phyloP scores from a whole-genome alignment of 2,797 vertebrate genomes.

The Macropodus opercularis region DNA sequence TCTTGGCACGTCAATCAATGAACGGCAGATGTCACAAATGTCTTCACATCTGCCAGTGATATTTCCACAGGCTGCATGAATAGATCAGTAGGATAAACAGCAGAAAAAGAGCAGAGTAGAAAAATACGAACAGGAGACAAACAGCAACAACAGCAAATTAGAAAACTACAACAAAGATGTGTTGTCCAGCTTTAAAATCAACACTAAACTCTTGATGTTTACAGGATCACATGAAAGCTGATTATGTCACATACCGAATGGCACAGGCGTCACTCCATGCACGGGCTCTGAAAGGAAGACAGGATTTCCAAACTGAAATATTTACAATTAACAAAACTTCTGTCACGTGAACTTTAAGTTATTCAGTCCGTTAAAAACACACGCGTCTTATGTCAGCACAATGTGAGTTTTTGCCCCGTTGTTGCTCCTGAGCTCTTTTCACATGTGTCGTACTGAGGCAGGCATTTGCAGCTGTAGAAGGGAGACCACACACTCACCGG shows the following conservation, averaged over 20 bases:
- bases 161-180: background rate
- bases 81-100: background rate
- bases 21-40: rapidly evolving
- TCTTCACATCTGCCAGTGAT: rapidly evolving
- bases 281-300: slow-evolving; percentile 56
- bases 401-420: slow-evolving; percentile 18
- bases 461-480: slow-evolving; percentile 59
- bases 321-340: background rate
- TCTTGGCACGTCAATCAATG: rapidly evolving
- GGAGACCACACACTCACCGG: slow-evolving; percentile 81
- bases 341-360: background rate
- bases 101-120: background rate
- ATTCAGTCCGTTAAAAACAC: slow-evolving; percentile 7
- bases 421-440: slow-evolving; percentile 38
- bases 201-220: background rate
- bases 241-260: slow-evolving; percentile 53
- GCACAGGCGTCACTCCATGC: slow-evolving; percentile 6
- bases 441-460: slow-evolving; percentile 43
- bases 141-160: background rate
- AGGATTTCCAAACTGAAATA: slow-evolving; percentile 24
- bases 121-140: background rate
- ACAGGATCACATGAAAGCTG: background rate
- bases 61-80: slow-evolving; percentile 60
- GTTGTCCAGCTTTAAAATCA: background rate
- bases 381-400: slow-evolving; percentile 16